These are phyloP conservation scores for Drosophila rhopaloa DNA, from an alignment of 1,140 invertebrate species.

Conservation along the genomic window DNA sequence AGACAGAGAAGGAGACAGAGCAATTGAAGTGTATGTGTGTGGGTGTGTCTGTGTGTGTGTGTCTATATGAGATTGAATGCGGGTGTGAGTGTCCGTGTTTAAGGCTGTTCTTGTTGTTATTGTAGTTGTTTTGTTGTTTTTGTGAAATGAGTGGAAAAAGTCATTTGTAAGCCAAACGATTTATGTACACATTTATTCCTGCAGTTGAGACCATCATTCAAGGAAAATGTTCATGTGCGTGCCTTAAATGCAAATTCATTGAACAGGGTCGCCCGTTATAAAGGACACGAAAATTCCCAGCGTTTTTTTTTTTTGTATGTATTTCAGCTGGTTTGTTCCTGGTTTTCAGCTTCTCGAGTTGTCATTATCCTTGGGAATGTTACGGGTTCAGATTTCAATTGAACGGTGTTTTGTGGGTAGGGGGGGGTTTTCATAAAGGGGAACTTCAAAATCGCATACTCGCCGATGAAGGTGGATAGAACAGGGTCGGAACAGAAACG, in stretches of 20 bases:
- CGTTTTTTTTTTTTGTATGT: conserved; percentile 7
- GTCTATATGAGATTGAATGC: conserved; percentile 7
- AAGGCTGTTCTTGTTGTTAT: conserved; percentile 39
- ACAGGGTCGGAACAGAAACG: conserved; percentile 19
- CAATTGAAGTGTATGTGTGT: conserved; percentile 45
- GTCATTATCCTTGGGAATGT: conserved; percentile 50
- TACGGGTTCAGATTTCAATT: conserved; percentile 41
- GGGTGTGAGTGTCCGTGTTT: conserved; percentile 38
- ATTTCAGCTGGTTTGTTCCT: conserved; percentile 16
- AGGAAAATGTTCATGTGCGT: conserved; percentile 80
- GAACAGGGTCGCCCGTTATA: conserved; percentile 72
- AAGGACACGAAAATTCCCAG: conserved; percentile 73
- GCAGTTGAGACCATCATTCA: conserved; percentile 83
- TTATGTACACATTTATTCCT: conserved; percentile 79
- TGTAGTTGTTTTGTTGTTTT: conserved; percentile 58
- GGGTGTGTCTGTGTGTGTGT: conserved; percentile 8
- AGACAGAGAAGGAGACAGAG: conserved; percentile 54
- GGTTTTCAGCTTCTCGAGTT: conserved; percentile 17
- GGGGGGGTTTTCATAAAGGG: not conserved
- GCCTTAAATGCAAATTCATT: conserved; percentile 81
- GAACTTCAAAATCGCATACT: conserved; percentile 16
- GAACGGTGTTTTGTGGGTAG: conserved; percentile 21
- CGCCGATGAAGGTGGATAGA: conserved; percentile 32
- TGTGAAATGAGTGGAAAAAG: conserved; percentile 80
- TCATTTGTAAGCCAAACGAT: conserved; percentile 80